Percentiles rank a stretch among this genome's conserved stretches.
phyloP scores from a whole-genome alignment of 2,113 vertebrate species.

The Neomonachus schauinslandi region DNA sequence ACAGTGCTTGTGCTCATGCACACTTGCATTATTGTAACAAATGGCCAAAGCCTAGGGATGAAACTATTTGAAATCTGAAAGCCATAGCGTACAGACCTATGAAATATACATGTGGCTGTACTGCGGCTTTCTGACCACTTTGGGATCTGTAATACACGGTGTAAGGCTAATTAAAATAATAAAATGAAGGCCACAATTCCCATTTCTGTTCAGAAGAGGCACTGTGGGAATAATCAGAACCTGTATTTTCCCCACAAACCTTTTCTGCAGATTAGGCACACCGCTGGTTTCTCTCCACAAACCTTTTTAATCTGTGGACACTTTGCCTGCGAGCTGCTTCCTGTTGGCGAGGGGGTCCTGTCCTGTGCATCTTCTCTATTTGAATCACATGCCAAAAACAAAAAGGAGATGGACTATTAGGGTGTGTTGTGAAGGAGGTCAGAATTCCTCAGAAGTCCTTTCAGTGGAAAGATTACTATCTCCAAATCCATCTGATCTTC shows the following conservation, averaged over 20 bases:
- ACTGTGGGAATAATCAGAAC: neutral
- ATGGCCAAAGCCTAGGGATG: neutral
- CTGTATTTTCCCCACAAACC: neutral
- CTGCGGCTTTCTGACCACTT: constrained; percentile 2
- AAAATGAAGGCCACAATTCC: neutral
- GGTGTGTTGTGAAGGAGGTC: neutral
- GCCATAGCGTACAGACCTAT: neutral
- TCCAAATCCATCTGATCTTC: neutral
- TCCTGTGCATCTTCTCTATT: neutral
- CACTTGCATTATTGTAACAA: neutral
- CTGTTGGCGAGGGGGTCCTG: neutral
- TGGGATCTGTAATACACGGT: neutral
- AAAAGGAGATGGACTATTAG: neutral
- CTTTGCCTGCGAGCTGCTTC: neutral
- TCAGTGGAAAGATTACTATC: neutral
- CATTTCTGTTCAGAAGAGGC: neutral
- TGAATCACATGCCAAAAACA: neutral
- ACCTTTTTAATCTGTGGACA: neutral
- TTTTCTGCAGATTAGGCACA: neutral
- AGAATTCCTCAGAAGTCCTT: neutral
- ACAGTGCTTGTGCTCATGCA: neutral
- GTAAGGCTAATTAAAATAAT: constrained; percentile 33
- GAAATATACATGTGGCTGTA: neutral
- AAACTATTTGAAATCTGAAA: constrained; percentile 24
- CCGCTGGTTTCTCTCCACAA: neutral